phyloP scores from a whole-genome alignment of 92 coral and sea anemone species.

The Epizoanthus fatuus region DNA sequence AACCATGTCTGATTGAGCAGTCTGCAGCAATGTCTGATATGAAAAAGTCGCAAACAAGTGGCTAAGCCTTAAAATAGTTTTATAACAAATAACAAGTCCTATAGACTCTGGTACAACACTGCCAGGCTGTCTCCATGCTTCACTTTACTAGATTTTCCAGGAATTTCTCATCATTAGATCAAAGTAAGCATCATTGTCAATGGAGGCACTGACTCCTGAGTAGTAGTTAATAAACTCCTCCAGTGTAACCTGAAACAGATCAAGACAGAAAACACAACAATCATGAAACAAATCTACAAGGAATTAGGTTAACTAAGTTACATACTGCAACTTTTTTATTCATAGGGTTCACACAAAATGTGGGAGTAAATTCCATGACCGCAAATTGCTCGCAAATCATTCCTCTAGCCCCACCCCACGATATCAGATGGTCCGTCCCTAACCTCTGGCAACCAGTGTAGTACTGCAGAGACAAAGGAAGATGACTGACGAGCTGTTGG shows the following conservation, averaged over 20 bases:
- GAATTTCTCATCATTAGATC: conserved; percentile 94
- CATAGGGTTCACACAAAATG: background rate
- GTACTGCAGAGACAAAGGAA: no score
- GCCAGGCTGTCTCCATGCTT: background rate
- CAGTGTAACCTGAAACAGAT: conserved; percentile 79
- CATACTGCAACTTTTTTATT: no score
- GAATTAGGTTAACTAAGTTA: background rate
- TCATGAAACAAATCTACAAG: background rate
- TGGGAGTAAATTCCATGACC: background rate
- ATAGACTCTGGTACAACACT: background rate
- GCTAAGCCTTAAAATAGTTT: background rate
- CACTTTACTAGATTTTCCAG: conserved; percentile 72
- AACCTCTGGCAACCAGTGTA: no score
- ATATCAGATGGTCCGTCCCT: no score
- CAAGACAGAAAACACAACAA: background rate
- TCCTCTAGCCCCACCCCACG: no score
- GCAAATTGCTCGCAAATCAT: no score
- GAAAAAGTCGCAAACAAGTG: background rate
- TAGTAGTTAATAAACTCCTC: conserved; percentile 89
- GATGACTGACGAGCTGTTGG: no score
- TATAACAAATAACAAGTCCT: background rate
- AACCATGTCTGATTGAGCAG: no score
- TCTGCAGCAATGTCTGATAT: no score
- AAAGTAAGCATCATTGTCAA: conserved; percentile 94
- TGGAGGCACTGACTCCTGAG: conserved; percentile 82